These are phyloP conservation scores for Sparus aurata DNA, from an alignment of 2,797 vertebrate genomes.

Conservation along the genomic window DNA sequence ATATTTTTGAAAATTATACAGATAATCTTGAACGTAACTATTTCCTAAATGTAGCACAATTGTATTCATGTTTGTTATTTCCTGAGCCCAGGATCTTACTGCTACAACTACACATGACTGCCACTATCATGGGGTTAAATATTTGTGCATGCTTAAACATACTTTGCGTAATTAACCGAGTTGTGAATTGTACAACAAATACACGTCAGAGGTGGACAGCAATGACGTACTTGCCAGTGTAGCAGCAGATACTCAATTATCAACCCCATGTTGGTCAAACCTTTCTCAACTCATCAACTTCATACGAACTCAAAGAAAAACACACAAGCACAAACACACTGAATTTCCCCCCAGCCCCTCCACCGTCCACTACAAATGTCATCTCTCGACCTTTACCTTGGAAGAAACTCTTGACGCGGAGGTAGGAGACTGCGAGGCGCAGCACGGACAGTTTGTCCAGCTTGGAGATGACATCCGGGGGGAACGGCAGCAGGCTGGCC, in stretches of 20 bases:
- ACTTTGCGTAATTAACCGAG: not conserved
- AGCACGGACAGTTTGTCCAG: conserved; percentile 97
- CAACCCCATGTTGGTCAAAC: not conserved
- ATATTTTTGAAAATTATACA: not conserved
- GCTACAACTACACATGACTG: not conserved
- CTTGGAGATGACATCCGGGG: conserved; percentile 93
- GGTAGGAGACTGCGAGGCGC: conserved; percentile 96
- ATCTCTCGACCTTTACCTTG: conserved; percentile 86
- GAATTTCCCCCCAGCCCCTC: not conserved
- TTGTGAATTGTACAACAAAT: not conserved
- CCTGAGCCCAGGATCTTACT: not conserved
- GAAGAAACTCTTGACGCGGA: conserved; percentile 97
- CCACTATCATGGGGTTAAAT: not conserved
- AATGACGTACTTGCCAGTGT: not conserved
- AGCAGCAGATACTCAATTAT: not conserved
- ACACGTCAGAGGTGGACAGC: not conserved
- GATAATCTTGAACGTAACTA: not conserved
- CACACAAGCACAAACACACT: not conserved
- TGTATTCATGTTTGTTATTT: not conserved
- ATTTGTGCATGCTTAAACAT: too few relatives aligned
- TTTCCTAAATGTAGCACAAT: not conserved
- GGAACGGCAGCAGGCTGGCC: conserved; percentile 94
- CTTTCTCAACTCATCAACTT: not conserved
- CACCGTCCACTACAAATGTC: not conserved
- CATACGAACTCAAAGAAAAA: not conserved